Conservation (phyloP, 1,140 invertebrate genomes). For the Tetraneura akinire region DNA sequence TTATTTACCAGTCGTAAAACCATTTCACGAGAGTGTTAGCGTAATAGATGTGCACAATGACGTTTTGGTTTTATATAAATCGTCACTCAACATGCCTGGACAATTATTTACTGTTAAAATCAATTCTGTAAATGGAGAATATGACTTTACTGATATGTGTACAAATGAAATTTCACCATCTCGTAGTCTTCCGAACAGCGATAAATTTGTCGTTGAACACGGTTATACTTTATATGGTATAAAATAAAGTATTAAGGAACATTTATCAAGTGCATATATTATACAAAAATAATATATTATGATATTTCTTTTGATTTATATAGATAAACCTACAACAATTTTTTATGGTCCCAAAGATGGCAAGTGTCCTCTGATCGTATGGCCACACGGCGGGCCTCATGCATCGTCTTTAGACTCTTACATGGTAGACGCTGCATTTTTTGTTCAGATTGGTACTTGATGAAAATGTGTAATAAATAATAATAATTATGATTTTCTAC, state of each 20-base stretch:
- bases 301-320: neutral
- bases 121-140: neutral
- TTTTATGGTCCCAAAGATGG: slow-evolving; percentile 64
- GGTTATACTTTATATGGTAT: slow-evolving; percentile 32
- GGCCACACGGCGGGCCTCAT: slow-evolving; percentile 85
- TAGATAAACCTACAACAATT: slow-evolving; percentile 60
- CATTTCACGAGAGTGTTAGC: slow-evolving; percentile 58
- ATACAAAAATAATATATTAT: neutral
- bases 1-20: slow-evolving; percentile 57
- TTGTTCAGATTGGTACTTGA: slow-evolving; percentile 55
- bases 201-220: slow-evolving; percentile 38
- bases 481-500: neutral
- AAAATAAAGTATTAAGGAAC: no score
- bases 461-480: no score
- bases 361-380: slow-evolving; percentile 65
- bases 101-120: slow-evolving; percentile 43
- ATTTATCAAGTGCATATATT: no score
- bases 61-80: slow-evolving; percentile 60
- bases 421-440: slow-evolving; percentile 63
- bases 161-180: slow-evolving; percentile 40
- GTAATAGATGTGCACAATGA: slow-evolving; percentile 63
- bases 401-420: slow-evolving; percentile 66
- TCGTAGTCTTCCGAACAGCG: slow-evolving; percentile 22
- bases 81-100: slow-evolving; percentile 55
- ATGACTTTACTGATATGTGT: slow-evolving; percentile 42